These are phyloP conservation scores for Ophiodon elongatus DNA, from an alignment of 2,113 vertebrate genomes.

Conservation along the genomic window DNA sequence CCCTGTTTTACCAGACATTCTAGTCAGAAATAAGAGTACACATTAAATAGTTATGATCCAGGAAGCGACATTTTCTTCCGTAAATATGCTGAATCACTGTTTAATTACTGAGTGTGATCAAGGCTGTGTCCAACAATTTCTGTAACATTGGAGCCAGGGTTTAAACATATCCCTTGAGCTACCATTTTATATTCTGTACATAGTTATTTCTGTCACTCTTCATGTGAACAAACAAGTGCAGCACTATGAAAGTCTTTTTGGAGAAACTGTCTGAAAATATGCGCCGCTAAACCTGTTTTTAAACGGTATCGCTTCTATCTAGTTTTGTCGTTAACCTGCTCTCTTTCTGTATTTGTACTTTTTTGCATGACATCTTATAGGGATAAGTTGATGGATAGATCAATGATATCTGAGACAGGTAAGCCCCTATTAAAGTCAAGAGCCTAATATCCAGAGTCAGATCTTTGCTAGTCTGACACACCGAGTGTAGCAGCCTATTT, in stretches of 20 bases:
- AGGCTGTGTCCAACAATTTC: background rate
- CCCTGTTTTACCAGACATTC: slow-evolving; percentile 7
- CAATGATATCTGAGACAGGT: background rate
- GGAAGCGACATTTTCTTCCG: background rate
- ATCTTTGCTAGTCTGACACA: background rate
- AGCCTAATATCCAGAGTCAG: background rate
- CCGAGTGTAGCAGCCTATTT: background rate
- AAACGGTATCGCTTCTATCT: background rate
- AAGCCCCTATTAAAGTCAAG: background rate
- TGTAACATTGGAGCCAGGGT: background rate
- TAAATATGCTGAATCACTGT: slow-evolving; percentile 11
- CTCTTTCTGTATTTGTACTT: background rate
- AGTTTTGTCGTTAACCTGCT: background rate
- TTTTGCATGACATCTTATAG: background rate
- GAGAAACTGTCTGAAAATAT: background rate
- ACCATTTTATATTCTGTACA: background rate
- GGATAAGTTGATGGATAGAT: background rate
- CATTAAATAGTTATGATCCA: slow-evolving; percentile 3
- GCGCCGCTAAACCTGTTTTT: background rate
- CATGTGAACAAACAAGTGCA: background rate
- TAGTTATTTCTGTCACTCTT: background rate
- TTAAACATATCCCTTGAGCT: background rate
- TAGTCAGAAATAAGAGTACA: background rate
- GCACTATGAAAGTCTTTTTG: background rate
- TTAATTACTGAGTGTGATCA: background rate